These are phyloP conservation scores for Lumbricus terrestris DNA, from an alignment of 2,888 invertebrate genomes.

Conservation along the genomic window DNA sequence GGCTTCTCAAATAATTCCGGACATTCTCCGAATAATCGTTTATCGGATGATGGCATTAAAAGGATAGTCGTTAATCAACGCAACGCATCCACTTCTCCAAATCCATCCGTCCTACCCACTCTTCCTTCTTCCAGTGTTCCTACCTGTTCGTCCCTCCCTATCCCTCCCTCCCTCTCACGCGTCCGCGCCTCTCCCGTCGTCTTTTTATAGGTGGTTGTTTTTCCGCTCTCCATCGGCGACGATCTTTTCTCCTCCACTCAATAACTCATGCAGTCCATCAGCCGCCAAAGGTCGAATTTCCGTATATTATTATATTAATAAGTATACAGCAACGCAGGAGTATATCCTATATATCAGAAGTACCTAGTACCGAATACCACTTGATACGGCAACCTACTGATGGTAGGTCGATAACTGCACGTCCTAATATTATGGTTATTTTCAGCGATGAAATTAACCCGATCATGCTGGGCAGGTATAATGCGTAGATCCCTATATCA, in stretches of 20 bases:
- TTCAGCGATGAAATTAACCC: neutral
- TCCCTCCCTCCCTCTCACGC: neutral
- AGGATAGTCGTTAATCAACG: neutral
- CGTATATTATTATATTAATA: slow-evolving; percentile 6
- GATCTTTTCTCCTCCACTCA: neutral
- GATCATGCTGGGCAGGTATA: neutral
- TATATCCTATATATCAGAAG: no score
- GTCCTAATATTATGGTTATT: neutral
- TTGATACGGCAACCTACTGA: neutral
- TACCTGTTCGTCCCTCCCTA: no score
- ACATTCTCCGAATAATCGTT: neutral
- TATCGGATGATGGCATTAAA: neutral
- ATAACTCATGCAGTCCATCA: neutral
- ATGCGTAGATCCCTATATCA: neutral
- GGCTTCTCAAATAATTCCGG: no score
- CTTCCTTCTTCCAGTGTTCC: no score
- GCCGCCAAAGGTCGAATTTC: neutral
- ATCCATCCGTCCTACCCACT: neutral
- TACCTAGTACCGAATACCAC: slow-evolving; percentile 3
- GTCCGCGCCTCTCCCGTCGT: no score
- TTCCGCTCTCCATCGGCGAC: neutral
- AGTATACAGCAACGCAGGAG: neutral
- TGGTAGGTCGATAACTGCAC: neutral
- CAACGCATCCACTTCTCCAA: neutral
- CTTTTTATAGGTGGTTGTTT: neutral